phyloP scores from a whole-genome alignment of 2,888 invertebrate genomes.

The Thymelicus lineola region DNA sequence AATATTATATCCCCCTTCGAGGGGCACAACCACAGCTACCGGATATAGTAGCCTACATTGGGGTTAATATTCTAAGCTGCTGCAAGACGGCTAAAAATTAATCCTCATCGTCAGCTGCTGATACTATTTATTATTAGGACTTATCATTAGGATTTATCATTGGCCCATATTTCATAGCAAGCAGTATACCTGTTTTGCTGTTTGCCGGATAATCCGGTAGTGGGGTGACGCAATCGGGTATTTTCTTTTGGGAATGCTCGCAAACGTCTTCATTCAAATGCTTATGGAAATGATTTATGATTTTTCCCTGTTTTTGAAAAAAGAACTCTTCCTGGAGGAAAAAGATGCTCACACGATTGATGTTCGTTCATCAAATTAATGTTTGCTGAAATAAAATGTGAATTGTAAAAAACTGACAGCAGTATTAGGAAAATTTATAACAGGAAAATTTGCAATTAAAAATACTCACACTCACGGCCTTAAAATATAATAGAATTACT shows the following conservation, averaged over 20 bases:
- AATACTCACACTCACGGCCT: too few relatives aligned
- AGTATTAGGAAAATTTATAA: background rate
- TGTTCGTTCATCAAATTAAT: conserved; percentile 13
- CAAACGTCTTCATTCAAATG: conserved; percentile 26
- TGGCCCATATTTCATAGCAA: background rate
- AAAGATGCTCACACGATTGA: conserved; percentile 11
- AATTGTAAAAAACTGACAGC: background rate
- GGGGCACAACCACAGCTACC: too few relatives aligned
- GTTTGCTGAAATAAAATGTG: background rate
- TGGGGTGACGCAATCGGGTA: conserved; percentile 10
- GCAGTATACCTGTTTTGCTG: background rate
- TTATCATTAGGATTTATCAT: background rate
- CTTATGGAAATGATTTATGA: conserved; percentile 22
- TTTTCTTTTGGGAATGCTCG: conserved; percentile 12
- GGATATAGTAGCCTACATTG: too few relatives aligned
- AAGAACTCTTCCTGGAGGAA: background rate
- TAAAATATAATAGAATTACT: background rate
- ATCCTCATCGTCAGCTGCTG: too few relatives aligned
- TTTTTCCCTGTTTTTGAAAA: conserved; percentile 8
- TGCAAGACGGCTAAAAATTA: too few relatives aligned
- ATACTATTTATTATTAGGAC: background rate
- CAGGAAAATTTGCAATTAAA: too few relatives aligned
- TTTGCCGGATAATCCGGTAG: conserved; percentile 6
- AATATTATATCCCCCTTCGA: too few relatives aligned
- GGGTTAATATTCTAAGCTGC: too few relatives aligned